These are phyloP conservation scores for Tipula lateralis DNA, from an alignment of 2,888 invertebrate genomes.

Conservation along the genomic window DNA sequence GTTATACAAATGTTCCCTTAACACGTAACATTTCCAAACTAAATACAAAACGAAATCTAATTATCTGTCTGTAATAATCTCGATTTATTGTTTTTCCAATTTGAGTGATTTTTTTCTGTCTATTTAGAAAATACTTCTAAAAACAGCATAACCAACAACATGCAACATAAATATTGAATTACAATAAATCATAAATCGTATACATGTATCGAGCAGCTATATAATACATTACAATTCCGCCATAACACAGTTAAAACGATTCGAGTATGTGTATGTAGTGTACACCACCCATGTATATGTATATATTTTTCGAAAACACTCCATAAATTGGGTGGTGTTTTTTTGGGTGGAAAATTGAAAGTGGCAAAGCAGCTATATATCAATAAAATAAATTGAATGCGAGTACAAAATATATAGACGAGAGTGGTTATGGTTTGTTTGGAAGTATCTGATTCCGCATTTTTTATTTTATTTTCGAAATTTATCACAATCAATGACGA, in stretches of 20 bases:
- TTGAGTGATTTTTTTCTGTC: background rate
- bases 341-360: constrained; percentile 13
- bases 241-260: background rate
- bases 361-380: background rate
- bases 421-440: background rate
- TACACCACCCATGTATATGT: background rate
- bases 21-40: background rate
- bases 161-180: constrained; percentile 19
- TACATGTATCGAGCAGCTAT: background rate
- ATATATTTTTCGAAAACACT: background rate
- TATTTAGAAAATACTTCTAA: background rate
- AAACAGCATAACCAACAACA: background rate
- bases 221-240: background rate
- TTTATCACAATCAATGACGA: background rate
- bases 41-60: background rate
- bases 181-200: constrained; percentile 19
- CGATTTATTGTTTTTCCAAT: background rate
- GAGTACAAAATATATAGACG: background rate
- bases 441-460: background rate
- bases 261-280: background rate
- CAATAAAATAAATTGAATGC: constrained; percentile 1
- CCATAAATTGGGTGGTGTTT: background rate
- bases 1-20: background rate
- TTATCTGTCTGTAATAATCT: background rate
- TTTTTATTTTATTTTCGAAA: background rate